Conservation (phyloP, 2,113 vertebrate species). For the Tapirus terrestris region DNA sequence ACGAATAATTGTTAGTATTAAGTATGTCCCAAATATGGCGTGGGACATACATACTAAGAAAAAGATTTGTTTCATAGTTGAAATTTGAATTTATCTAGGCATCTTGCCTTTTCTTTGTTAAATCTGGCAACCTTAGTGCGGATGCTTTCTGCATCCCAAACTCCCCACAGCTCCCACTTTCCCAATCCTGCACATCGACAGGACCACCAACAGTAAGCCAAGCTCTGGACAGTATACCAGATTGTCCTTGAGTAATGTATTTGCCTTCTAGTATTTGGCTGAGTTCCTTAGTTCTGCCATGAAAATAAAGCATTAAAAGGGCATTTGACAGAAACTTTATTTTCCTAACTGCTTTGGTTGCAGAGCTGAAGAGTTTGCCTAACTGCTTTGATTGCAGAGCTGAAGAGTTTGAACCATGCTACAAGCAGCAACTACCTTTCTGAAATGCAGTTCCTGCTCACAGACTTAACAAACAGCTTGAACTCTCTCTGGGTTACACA, state of each 20-base stretch:
- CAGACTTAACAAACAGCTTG: neutral
- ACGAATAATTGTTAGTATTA: neutral
- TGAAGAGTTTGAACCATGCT: neutral
- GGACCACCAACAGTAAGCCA: neutral
- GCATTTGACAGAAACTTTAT: neutral
- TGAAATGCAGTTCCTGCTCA: neutral
- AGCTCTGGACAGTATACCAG: neutral
- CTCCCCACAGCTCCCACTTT: accelerated
- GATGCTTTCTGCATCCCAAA: neutral
- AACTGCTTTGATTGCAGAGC: neutral
- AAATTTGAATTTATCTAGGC: neutral
- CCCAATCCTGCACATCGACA: neutral
- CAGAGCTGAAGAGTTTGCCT: neutral
- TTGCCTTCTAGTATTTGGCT: neutral
- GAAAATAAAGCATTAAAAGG: neutral
- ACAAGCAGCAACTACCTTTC: neutral
- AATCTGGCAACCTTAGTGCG: neutral
- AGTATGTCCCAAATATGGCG: neutral
- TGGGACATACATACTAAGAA: neutral
- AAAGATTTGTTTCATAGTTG: neutral
- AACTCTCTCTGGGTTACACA: neutral
- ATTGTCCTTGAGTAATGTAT: neutral
- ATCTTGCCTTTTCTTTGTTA: neutral
- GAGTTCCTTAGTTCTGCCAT: neutral
- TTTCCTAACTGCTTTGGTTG: neutral